phyloP scores from a whole-genome alignment of 2,888 invertebrate genomes.

The Chorisops tibialis region DNA sequence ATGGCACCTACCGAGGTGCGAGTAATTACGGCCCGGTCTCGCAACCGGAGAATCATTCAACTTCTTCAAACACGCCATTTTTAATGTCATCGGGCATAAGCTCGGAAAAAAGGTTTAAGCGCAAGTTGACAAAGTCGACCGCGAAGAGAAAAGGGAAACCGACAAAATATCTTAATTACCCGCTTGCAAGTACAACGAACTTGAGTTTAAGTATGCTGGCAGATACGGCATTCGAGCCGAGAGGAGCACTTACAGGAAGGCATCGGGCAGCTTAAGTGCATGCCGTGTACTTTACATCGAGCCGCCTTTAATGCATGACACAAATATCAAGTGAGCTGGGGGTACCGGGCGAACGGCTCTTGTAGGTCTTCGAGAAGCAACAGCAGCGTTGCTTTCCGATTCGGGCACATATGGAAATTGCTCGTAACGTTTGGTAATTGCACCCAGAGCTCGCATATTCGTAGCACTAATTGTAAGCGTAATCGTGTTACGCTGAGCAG shows the following conservation, averaged over 20 bases:
- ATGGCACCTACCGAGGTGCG: no score
- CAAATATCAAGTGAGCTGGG: conserved; percentile 14
- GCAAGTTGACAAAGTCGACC: conserved; percentile 6
- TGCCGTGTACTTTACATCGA: conserved; percentile 13
- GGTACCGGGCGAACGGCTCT: conserved; percentile 9
- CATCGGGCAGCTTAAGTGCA: conserved; percentile 19
- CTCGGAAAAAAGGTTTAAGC: not conserved
- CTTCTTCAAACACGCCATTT: not conserved
- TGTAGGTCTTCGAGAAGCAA: conserved; percentile 20
- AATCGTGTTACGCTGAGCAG: conserved; percentile 14
- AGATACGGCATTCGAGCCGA: conserved; percentile 11
- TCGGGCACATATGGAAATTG: conserved; percentile 3
- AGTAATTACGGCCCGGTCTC: not conserved
- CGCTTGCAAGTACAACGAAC: conserved; percentile 20
- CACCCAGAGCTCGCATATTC: conserved; percentile 3
- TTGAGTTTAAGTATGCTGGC: conserved; percentile 11
- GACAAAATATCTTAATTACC: conserved; percentile 32
- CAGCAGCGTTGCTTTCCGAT: not conserved
- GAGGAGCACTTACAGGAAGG: not conserved
- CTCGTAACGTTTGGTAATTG: conserved; percentile 15
- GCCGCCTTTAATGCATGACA: conserved; percentile 23
- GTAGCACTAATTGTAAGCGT: conserved; percentile 3
- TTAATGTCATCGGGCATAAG: no score
- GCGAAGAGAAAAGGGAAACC: conserved; percentile 23
- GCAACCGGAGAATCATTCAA: not conserved